These are phyloP conservation scores for Notarius quadriscutis DNA, from an alignment of 2,113 vertebrate genomes.

Conservation along the genomic window DNA sequence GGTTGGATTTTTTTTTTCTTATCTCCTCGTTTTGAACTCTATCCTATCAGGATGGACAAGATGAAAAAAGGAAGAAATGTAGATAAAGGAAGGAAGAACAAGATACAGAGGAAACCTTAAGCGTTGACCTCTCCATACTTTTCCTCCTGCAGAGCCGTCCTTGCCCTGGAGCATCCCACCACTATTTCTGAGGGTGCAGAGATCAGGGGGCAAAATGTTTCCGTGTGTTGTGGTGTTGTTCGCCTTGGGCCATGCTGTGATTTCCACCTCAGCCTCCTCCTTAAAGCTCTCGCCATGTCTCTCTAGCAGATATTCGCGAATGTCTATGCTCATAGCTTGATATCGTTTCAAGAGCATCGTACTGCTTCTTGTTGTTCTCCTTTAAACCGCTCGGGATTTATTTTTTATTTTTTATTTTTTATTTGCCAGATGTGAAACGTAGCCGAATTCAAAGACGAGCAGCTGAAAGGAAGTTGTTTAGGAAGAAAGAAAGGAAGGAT, in stretches of 20 bases:
- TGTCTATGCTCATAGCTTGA: constrained; percentile 28
- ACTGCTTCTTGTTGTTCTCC: constrained; percentile 9
- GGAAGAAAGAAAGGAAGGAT: constrained; percentile 17
- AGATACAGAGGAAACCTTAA: constrained; percentile 24
- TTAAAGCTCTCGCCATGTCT: constrained; percentile 34
- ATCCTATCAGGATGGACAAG: constrained; percentile 17
- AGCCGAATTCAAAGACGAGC: constrained; percentile 12
- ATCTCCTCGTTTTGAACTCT: not conserved
- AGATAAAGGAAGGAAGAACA: constrained; percentile 34
- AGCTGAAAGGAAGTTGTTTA: constrained; percentile 33
- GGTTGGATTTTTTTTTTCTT: not conserved
- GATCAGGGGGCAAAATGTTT: constrained; percentile 51
- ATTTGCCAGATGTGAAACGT: constrained; percentile 22
- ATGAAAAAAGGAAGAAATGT: constrained; percentile 19
- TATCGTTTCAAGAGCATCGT: constrained; percentile 23
- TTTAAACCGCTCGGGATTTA: constrained; percentile 17
- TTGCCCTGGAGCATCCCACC: constrained; percentile 37
- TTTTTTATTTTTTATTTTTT: not conserved
- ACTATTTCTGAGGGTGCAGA: constrained; percentile 41
- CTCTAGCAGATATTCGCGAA: constrained; percentile 38
- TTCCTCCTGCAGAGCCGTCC: constrained; percentile 39
- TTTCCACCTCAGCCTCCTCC: constrained; percentile 33
- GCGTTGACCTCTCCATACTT: constrained; percentile 40
- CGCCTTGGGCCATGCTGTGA: constrained; percentile 38
- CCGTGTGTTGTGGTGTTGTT: constrained; percentile 32